phyloP scores from a whole-genome alignment of 2,113 vertebrate species.

The Hippoglossus stenolepis region DNA sequence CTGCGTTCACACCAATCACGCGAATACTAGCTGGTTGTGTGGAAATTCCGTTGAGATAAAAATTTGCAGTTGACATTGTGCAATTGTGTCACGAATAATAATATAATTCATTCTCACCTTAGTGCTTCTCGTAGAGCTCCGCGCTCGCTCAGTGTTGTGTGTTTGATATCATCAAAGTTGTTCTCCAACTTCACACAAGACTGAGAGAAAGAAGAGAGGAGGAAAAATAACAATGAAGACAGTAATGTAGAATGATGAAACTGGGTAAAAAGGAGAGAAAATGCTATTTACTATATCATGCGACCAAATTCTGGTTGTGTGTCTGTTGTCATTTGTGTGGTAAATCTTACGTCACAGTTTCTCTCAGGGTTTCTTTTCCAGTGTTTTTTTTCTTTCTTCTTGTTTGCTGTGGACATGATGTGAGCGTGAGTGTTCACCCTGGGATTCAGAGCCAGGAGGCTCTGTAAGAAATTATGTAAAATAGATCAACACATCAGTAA shows the following conservation, averaged over 20 bases:
- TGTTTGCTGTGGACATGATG: constrained; percentile 87
- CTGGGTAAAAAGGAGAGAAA: too few relatives aligned
- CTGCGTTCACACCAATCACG: too few relatives aligned
- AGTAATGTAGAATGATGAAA: background rate
- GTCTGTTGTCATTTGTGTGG: background rate
- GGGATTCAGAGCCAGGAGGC: constrained; percentile 89
- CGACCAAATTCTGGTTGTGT: background rate
- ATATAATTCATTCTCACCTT: constrained; percentile 86
- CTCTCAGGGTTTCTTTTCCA: constrained; percentile 92
- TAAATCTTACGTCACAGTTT: constrained; percentile 86
- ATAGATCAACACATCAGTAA: background rate
- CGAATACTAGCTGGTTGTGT: too few relatives aligned
- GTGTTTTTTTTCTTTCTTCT: constrained; percentile 90
- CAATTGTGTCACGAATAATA: background rate
- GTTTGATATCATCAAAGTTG: constrained; percentile 96
- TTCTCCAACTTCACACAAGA: constrained; percentile 90
- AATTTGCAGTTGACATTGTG: background rate
- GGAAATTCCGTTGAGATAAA: too few relatives aligned
- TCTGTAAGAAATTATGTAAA: constrained; percentile 71
- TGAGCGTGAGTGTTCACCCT: constrained; percentile 82
- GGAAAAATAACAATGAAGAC: background rate
- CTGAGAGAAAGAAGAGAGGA: constrained; percentile 55
- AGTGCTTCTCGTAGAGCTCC: constrained; percentile 93
- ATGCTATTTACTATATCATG: background rate
- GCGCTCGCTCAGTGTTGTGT: constrained; percentile 92